Base-by-base conservation (phyloP, 2,113 vertebrate genomes). In the Columba janthina region DNA sequence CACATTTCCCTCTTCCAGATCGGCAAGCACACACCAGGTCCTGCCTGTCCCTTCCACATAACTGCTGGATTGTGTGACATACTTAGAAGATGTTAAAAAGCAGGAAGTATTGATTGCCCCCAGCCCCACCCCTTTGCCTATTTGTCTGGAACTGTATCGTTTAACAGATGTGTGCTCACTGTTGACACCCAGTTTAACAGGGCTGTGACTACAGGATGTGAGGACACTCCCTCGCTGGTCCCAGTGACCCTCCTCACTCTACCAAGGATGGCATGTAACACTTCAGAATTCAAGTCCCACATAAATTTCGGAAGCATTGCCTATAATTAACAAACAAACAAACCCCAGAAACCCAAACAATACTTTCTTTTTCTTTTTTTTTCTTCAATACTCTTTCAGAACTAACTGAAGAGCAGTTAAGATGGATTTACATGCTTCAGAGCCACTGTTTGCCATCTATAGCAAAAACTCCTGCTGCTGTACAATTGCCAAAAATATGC, bases 101-200 rank as follows among this genome's bases (percentile, higher is more conserved):
- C 21, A 26, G 19, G 15, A 76, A 57, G 13, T 34, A 18, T 2
- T 61, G 34, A 65, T 7, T 26, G 9, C 3, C 13, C 19, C 7
- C 26, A 10, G 11, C 11, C 1, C 4, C 7, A 40, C 40, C 6
- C 4, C 10, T 3, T 20, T 1, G 4, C 15, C 51, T n/a, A 12
- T 20, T 62, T 77, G 8, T 32, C 66, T 80, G 44, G 15, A 81
- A 29, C 4, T 2, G 20, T 14, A 21, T 11, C 54, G 19, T 54
- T 82, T 28, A 34, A 53, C 5, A 51, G 51, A 22, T 17, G 2
- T 4, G 3, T 11, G 19, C 44, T 66, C 46, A 8, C 20, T 53
- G 53, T 34, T 76, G 67, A 50, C 50, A 53, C 48, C 46, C 38
- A 12, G 1, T 1, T 11, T 44, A 48, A 10, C 24, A 31, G 32